phyloP scores from a whole-genome alignment of 2,888 invertebrate species.

The Globia sparganii region DNA sequence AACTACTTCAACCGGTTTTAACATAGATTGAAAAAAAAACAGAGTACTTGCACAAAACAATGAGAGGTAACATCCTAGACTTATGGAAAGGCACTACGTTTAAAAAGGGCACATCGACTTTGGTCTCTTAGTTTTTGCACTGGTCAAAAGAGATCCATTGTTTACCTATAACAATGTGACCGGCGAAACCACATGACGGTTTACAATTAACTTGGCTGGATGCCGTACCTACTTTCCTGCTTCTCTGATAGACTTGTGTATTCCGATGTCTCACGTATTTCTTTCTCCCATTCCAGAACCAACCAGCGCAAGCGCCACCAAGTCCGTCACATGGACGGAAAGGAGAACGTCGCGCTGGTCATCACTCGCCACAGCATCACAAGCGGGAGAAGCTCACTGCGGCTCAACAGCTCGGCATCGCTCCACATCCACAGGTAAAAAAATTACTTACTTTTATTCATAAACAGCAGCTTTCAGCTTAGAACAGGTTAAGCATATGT shows the following conservation, averaged over 20 bases:
- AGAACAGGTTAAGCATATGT: too few species aligned
- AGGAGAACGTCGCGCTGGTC: conserved; percentile 85
- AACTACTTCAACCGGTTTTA: background rate
- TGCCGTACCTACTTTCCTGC: background rate
- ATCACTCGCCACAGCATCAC: conserved; percentile 88
- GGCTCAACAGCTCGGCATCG: conserved; percentile 87
- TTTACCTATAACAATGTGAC: background rate
- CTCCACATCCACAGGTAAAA: conserved; percentile 86
- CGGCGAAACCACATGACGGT: background rate
- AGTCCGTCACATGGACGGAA: conserved; percentile 87
- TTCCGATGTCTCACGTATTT: background rate
- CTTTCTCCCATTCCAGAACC: conserved; percentile 73
- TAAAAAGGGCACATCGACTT: background rate
- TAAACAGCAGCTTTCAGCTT: too few species aligned
- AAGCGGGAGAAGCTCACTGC: conserved; percentile 88
- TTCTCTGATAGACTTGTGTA: background rate
- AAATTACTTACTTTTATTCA: too few species aligned
- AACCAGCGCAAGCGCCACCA: conserved; percentile 84
- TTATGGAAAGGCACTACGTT: background rate
- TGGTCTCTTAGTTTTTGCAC: background rate
- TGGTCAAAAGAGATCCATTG: background rate
- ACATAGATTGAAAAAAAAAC: background rate
- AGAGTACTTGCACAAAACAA: background rate
- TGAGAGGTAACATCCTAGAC: background rate
- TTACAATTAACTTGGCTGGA: background rate